Percentiles rank a stretch among this genome's conserved stretches.
Evolutionary conservation across 2,797 vertebrate species (phyloP).

Genomic region (Anabacerthia variegaticeps): DNA sequence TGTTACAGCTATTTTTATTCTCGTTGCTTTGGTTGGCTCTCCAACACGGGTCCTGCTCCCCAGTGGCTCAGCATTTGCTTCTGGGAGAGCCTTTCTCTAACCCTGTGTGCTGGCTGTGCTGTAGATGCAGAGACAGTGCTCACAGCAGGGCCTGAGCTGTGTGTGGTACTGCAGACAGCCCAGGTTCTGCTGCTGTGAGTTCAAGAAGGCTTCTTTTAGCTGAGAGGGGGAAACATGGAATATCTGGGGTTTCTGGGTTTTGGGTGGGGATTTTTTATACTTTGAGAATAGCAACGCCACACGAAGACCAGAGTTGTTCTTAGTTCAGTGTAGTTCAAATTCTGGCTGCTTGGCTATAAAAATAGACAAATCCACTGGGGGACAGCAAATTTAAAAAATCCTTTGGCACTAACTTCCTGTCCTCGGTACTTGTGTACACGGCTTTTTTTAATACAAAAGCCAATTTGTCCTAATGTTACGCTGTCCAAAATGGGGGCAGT

Average conservation of each 20-base stretch:
- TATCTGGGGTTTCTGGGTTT: not conserved
- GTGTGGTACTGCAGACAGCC: not conserved
- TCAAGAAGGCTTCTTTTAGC: not conserved
- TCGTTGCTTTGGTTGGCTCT: not conserved
- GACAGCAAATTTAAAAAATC: not conserved
- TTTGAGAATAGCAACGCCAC: not conserved
- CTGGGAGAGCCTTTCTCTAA: not conserved
- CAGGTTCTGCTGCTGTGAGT: not conserved
- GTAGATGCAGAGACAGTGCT: not conserved
- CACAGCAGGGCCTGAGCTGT: not conserved
- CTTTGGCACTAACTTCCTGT: conserved; percentile 12
- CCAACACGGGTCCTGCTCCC: not conserved
- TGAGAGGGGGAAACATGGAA: not conserved
- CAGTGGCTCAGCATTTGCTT: not conserved
- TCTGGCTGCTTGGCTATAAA: not conserved
- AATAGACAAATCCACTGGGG: not conserved
- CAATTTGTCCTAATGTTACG: not conserved
- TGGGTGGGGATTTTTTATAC: not conserved
- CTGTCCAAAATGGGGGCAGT: not conserved
- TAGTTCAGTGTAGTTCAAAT: not conserved
- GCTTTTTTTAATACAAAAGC: not conserved
- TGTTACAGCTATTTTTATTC: not conserved
- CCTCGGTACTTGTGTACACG: not conserved
- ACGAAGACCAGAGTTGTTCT: not conserved
- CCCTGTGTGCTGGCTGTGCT: not conserved